Percentiles rank a stretch among this genome's conserved stretches.
Conservation (phyloP, 2,797 vertebrate species). For the Garrulus glandarius region DNA sequence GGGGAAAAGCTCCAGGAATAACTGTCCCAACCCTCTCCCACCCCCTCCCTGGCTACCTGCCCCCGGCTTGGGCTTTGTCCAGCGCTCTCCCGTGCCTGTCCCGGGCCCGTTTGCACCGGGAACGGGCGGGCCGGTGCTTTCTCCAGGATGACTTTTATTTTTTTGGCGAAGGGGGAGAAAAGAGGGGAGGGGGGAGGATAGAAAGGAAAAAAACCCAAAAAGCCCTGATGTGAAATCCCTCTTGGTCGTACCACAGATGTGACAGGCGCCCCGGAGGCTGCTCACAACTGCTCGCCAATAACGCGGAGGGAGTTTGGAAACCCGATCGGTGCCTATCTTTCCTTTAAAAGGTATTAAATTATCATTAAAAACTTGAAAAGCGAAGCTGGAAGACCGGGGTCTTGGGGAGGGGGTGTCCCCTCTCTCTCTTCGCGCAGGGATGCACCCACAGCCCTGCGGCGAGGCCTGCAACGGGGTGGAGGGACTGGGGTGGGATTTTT, state of each 20-base stretch:
- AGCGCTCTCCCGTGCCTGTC: background rate
- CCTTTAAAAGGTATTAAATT: slow-evolving; percentile 42
- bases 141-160: background rate
- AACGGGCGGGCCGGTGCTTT: background rate
- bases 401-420: accelerated
- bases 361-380: background rate
- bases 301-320: background rate
- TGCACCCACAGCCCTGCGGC: background rate
- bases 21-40: no score
- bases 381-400: background rate
- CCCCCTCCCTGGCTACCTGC: background rate
- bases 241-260: slow-evolving; percentile 22
- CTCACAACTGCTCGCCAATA: slow-evolving; percentile 33
- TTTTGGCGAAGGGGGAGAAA: background rate
- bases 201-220: no score
- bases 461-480: background rate
- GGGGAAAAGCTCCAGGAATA: background rate
- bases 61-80: background rate
- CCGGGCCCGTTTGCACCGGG: background rate
- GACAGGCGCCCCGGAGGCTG: slow-evolving; percentile 71
- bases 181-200: no score
- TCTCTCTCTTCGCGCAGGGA: background rate
- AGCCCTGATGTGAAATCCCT: background rate
- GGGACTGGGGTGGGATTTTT: background rate
- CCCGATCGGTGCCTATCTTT: background rate